Evolutionary conservation across 2,113 vertebrate species (phyloP).

Genomic region (Porphyrio hochstetteri): DNA sequence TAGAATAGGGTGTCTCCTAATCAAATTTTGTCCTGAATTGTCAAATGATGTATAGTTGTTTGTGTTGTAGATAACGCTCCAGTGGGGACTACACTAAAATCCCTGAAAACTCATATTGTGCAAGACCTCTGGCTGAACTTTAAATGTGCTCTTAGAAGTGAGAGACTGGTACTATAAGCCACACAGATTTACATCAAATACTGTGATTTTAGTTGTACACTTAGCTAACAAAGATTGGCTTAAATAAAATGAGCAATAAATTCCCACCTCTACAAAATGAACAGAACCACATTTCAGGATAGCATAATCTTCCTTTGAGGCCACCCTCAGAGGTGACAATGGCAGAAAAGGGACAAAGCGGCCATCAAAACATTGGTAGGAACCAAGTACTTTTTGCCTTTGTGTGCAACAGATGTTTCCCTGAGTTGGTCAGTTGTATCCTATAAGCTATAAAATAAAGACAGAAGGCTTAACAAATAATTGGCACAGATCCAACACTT

Average conservation of each 20-base stretch:
- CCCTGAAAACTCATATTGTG: constrained; percentile 73
- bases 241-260: constrained; percentile 31
- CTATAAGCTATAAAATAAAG: constrained; percentile 67
- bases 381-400: constrained; percentile 50
- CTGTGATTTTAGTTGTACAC: constrained; percentile 21
- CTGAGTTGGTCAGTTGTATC: constrained; percentile 68
- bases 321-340: background rate
- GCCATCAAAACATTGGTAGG: constrained; percentile 4
- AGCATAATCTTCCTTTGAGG: background rate
- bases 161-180: constrained; percentile 51
- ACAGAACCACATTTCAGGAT: background rate
- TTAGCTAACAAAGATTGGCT: constrained; percentile 17
- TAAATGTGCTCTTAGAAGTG: constrained; percentile 55
- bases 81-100: constrained; percentile 72
- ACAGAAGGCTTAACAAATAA: constrained; percentile 65
- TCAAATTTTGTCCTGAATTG: constrained; percentile 64
- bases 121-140: constrained; percentile 80
- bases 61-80: constrained; percentile 72
- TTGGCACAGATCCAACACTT: constrained; percentile 65
- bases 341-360: constrained; percentile 30
- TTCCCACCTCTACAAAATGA: constrained; percentile 13
- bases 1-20: constrained; percentile 57
- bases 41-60: constrained; percentile 71
- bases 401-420: constrained; percentile 68
- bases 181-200: constrained; percentile 13